Evolutionary conservation across 2,113 vertebrate species (phyloP), one percentile per base, ranked within the genome.

Genomic region (Leucoraja erinaceus): DNA sequence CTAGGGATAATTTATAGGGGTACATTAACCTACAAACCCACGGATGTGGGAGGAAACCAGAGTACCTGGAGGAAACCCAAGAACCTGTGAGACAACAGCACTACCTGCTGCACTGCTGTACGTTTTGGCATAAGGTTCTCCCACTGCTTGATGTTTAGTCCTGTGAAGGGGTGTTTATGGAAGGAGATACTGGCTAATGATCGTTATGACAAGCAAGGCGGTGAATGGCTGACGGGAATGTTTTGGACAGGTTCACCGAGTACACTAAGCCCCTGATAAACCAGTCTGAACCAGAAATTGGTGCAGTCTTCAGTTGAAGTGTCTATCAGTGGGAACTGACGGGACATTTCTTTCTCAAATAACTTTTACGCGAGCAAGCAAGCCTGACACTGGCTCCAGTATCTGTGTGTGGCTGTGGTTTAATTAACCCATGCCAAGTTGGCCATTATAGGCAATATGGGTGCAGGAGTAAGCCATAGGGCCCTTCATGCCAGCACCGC

Each of bases 221-320:
- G n/a, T 90, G 28, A 68, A 90, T 68, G n/a, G 22, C 66, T 1
- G 63, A 16, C 18, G 68, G 63, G 63, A 68, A 90, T 68, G 63
- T 90, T 22, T 33, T 2, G 63, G 18, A 68, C n/a, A 68, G 31
- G 63, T 66, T 90, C 86, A 63, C 59, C 66, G 66, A 47, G 66
- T 90, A 33, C 63, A 38, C n/a, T 90, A 31, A 54, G 78, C 78
- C 33, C 66, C 86, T 90, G 86, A 90, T 16, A 90, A 90, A 90
- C 61, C 31, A 68, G 63, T 90, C 33, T 18, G 12, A 90, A 66
- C 84, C 59, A 90, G 84, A 14, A 18, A 31, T 5, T 66, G 84
- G 68, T 68, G 61, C n/a, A 68, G 16, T 22, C 33, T 68, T 31
- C 63, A 68, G 33, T 68, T 90, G 31, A 8, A 33, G 86, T 68